Evolutionary conservation across 2,797 vertebrate genomes (phyloP).

Genomic region (Channa striata): DNA sequence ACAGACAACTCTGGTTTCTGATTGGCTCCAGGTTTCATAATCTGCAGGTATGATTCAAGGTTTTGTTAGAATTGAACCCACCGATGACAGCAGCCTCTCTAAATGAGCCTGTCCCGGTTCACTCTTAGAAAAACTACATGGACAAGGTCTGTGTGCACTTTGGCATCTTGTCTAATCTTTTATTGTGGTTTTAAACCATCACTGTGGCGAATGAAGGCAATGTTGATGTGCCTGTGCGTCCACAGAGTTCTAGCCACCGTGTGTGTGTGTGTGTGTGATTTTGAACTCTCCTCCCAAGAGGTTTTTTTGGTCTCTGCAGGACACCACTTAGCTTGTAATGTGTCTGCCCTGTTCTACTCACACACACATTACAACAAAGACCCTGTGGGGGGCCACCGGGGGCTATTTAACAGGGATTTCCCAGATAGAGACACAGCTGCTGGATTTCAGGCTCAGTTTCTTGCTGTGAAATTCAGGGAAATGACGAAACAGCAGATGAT

Average conservation of each 20-base stretch:
- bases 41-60: neutral
- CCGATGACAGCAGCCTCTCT: neutral
- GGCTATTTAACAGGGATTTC: constrained; percentile 21
- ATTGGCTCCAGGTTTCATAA: neutral
- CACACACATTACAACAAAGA: constrained; percentile 19
- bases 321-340: constrained; percentile 42
- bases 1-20: neutral
- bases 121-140: no score
- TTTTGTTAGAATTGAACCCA: no score
- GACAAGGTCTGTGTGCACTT: no score
- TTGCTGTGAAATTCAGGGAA: constrained; percentile 25
- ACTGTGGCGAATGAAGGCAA: no score
- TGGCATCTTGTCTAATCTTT: no score
- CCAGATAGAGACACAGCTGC: constrained; percentile 37
- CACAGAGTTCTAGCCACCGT: neutral
- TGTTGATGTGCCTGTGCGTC: no score
- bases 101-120: no score
- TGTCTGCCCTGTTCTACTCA: constrained; percentile 1
- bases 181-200: no score
- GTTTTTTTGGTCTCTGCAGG: constrained; percentile 26
- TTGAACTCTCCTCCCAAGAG: constrained; percentile 17
- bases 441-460: constrained; percentile 24
- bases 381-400: constrained; percentile 13
- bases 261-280: neutral
- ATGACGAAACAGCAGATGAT: constrained; percentile 3